Evolutionary conservation across 2,113 vertebrate species (phyloP), one percentile per base, ranked within the genome.

Genomic region (Cariama cristata): DNA sequence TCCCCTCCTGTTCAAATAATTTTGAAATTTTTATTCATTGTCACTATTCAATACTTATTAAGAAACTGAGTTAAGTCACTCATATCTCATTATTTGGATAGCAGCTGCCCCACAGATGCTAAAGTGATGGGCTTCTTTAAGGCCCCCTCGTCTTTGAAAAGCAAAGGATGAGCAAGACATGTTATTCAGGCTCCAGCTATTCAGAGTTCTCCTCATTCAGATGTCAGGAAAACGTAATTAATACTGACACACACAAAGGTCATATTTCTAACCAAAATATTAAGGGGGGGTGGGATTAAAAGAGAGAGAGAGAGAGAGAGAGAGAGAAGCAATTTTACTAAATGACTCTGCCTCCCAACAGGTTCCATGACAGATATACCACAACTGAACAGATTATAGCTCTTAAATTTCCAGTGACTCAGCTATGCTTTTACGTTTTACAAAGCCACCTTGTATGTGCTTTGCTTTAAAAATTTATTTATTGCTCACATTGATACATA

Each of bases 201-300:
- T 83, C 75, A 71, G 32, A 86, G 63, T 86, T 88, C 68, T 88
- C 27, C 64, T 74, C 59, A 62, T 59, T 88, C 72, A 91, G 59
- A 88, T 55, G 52, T 77, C 88, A 95, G 72, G 55, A 67, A 96
- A 94, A 93, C 7, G 21, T 92, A 95, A 95, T 96, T 96, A 95
- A 92, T 92, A 75, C 40, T 95, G 97, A 95, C 79, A 96, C 12
- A 87, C 35, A 89, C 2, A 8, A 86, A 84, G 83, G 91, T 95
- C 95, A 72, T 55, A 92, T 88, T 88, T 86, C 88, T 59, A 77
- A 89, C 83, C 60, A 89, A 89, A 90, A 52, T 79, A 94, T 64
- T 83, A 23, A 33, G 13, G 26, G 4, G 0, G 17, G 7, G 22
- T 17, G 2, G 6, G 8, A 67, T 35, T 71, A 32, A 59, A 66